A percentile compares a stretch with the other conserved stretches of the same genome.
phyloP scores from a whole-genome alignment of 2,797 vertebrate genomes.

The Taenioides sp. region DNA sequence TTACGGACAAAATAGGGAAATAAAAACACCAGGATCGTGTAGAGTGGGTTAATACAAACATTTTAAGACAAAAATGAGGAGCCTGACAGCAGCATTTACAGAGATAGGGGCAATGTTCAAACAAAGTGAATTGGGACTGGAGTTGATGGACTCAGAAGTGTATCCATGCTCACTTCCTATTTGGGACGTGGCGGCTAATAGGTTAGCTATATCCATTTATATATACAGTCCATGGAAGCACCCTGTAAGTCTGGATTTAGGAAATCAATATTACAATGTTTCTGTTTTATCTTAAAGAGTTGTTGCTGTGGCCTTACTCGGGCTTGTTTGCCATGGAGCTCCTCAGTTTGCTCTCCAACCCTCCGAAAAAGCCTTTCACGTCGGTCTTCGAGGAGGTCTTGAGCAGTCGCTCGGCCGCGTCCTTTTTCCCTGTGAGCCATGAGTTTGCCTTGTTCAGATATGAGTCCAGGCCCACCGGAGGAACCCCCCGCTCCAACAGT shows the following conservation, averaged over 20 bases:
- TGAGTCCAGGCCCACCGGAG: constrained; percentile 84
- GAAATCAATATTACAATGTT: not conserved
- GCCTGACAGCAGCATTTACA: too few species aligned
- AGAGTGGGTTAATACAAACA: too few species aligned
- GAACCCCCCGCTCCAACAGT: constrained; percentile 73
- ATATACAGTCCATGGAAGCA: too few species aligned
- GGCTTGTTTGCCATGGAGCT: constrained; percentile 74
- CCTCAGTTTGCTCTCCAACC: constrained; percentile 91
- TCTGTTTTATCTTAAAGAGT: not conserved
- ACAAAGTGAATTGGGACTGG: too few species aligned
- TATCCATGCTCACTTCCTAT: too few species aligned
- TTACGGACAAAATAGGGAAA: too few species aligned
- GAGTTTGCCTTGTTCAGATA: constrained; percentile 91
- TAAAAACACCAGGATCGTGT: too few species aligned
- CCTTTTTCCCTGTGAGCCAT: constrained; percentile 92
- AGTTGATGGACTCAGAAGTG: too few species aligned
- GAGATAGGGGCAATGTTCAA: too few species aligned
- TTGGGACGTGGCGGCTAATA: too few species aligned
- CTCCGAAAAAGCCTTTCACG: constrained; percentile 91
- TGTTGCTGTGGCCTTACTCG: constrained; percentile 75
- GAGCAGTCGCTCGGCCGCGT: constrained; percentile 88
- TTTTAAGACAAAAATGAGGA: too few species aligned
- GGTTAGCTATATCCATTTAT: too few species aligned
- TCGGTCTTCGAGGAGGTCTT: constrained; percentile 88
- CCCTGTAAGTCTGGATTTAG: not conserved